Base-by-base conservation (phyloP, 2,113 vertebrate genomes). In the Dipodomys ordii region DNA sequence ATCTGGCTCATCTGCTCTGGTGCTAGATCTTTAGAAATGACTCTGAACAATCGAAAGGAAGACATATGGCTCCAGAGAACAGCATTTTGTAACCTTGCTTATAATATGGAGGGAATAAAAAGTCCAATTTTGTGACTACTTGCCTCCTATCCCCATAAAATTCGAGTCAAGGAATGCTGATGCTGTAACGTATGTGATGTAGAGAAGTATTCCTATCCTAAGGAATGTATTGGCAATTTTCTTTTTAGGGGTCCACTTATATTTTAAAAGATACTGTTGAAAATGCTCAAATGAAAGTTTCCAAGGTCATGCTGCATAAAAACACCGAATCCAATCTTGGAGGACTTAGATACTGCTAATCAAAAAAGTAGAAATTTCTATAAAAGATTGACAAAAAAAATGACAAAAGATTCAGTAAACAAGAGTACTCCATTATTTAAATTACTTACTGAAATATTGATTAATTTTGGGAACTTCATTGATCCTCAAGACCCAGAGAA, bases 1-100 rank as follows among this genome's bases (percentile, higher is more conserved):
- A 95, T 95, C 92, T 96, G 87, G 92, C 71, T 97, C 97, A 96
- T 96, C 96, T 96, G 96, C 94, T 96, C 87, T 83, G 85, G 49
- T 88, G 96, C 94, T 95, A 92, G 87, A 72, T 94, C 95, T 94
- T 96, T 95, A 97, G 89, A 96, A 97, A 97, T 95, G 80, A 78
- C 90, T 95, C 95, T 90, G 79, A 89, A 94, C 95, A 94, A 95
- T 39, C 68, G 81, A 95, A 96, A 95, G 78, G 84, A 91, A 96
- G 95, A 92, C 95, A 95, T 92, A 96, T 94, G 95, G 87, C 81
- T 87, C 88, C 92, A 93, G 87, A 95, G 83, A 95, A 91, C 32
- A 95, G 88, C 30, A 62, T 96, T 84, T 89, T 91, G 57, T 85
- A 95, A 96, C 30, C 73, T 95, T 82, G 27, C 89, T 94, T 96